Percentiles rank a stretch among this genome's conserved stretches.
Conservation (phyloP, 2,888 invertebrate species). For the Plebejus anna region DNA sequence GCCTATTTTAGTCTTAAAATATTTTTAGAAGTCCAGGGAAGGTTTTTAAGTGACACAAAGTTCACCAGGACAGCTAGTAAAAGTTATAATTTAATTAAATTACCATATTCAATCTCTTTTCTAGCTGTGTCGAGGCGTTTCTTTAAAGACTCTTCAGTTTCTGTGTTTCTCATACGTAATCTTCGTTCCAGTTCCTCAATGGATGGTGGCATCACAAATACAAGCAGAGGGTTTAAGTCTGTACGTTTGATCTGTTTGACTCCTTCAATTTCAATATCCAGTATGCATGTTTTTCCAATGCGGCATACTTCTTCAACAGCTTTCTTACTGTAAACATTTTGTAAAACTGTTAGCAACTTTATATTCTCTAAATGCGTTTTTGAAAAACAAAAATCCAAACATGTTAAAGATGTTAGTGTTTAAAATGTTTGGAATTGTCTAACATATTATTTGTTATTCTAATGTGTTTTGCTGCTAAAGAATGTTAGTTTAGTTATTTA, state of each 20-base stretch:
- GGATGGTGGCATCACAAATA: slow-evolving; percentile 96
- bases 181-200: slow-evolving; percentile 87
- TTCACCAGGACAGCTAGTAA: background rate
- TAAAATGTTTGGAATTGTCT: background rate
- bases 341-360: slow-evolving; percentile 17
- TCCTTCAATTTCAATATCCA: slow-evolving; percentile 97
- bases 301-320: slow-evolving; percentile 90
- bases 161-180: slow-evolving; percentile 89
- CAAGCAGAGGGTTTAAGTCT: slow-evolving; percentile 88
- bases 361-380: background rate
- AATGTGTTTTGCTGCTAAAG: background rate
- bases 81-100: background rate
- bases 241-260: slow-evolving; percentile 91
- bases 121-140: slow-evolving; percentile 88
- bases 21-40: too few relatives aligned
- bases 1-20: too few relatives aligned
- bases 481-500: background rate
- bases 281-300: slow-evolving; percentile 92
- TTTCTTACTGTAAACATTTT: slow-evolving; percentile 82
- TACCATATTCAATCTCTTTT: slow-evolving; percentile 91
- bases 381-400: background rate
- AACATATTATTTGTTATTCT: too few relatives aligned
- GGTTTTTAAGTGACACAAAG: too few relatives aligned
- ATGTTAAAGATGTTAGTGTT: background rate
- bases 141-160: slow-evolving; percentile 91